Conservation (phyloP, 2,888 invertebrate species). For the Stramonita haemastoma region DNA sequence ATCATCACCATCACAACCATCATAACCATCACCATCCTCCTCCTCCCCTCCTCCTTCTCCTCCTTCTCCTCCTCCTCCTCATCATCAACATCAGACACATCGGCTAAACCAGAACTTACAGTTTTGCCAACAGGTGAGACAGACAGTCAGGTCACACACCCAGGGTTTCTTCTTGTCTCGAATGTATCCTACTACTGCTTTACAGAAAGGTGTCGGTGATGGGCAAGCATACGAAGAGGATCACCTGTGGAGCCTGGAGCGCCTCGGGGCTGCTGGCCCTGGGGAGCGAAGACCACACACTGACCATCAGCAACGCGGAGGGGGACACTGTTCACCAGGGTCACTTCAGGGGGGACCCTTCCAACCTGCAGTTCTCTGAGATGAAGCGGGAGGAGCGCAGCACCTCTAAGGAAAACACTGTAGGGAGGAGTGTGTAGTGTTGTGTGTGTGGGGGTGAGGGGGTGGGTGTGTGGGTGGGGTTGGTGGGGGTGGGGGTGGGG, state of each 20-base stretch:
- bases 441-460: neutral
- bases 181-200: too few relatives aligned
- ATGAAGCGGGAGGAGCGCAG: slow-evolving; percentile 93
- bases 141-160: too few relatives aligned
- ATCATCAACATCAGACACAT: too few relatives aligned
- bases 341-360: slow-evolving; percentile 90
- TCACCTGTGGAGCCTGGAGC: slow-evolving; percentile 94
- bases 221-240: slow-evolving; percentile 91
- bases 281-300: slow-evolving; percentile 94
- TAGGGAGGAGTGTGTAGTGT: slow-evolving; percentile 74
- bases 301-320: slow-evolving; percentile 93
- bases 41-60: too few relatives aligned
- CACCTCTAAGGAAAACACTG: slow-evolving; percentile 87
- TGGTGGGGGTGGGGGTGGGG: neutral
- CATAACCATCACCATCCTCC: too few relatives aligned
- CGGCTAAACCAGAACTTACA: too few relatives aligned
- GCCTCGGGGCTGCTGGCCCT: slow-evolving; percentile 92
- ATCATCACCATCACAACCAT: too few relatives aligned
- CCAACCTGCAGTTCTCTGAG: slow-evolving; percentile 94
- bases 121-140: too few relatives aligned
- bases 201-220: slow-evolving; percentile 80
- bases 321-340: slow-evolving; percentile 93
- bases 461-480: neutral
- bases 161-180: too few relatives aligned
- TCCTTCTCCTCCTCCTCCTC: too few relatives aligned